phyloP scores from a whole-genome alignment of 2,888 invertebrate genomes.

The Rapana venosa region DNA sequence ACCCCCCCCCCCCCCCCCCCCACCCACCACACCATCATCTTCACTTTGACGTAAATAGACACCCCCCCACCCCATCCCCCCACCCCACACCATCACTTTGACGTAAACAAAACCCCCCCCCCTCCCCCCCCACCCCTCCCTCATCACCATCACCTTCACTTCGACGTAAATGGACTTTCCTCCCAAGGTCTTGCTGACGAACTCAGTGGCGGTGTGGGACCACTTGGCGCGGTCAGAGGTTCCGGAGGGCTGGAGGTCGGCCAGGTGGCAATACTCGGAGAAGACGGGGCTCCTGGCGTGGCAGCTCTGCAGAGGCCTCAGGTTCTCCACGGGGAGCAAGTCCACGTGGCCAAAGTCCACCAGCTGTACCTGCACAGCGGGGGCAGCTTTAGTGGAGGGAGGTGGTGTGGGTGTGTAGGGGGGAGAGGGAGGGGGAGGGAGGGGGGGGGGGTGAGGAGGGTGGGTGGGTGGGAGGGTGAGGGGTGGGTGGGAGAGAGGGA shows the following conservation, averaged over 20 bases:
- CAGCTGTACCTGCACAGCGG: constrained; percentile 81
- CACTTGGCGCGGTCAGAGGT: constrained; percentile 67
- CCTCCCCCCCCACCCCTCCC: no score
- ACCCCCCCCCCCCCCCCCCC: not conserved
- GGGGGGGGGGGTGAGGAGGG: no score
- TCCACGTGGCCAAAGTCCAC: constrained; percentile 84
- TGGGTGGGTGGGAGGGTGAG: no score
- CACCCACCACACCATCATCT: not conserved
- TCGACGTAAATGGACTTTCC: constrained; percentile 57
- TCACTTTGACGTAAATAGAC: no score
- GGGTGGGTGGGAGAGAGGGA: no score
- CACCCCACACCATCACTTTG: no score
- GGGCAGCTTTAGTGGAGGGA: not conserved
- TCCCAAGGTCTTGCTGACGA: constrained; percentile 59
- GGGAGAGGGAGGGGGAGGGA: not conserved
- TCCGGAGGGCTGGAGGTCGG: constrained; percentile 85
- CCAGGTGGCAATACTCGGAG: constrained; percentile 84
- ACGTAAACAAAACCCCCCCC: no score
- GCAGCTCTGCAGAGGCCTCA: constrained; percentile 81
- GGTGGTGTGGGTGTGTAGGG: not conserved
- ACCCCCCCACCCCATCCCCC: no score
- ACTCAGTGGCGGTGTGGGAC: constrained; percentile 74
- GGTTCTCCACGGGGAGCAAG: constrained; percentile 78
- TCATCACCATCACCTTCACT: constrained; percentile 63
- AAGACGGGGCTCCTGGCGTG: constrained; percentile 82